Conservation (phyloP, 2,888 invertebrate species). For the Creontiades dilutus region DNA sequence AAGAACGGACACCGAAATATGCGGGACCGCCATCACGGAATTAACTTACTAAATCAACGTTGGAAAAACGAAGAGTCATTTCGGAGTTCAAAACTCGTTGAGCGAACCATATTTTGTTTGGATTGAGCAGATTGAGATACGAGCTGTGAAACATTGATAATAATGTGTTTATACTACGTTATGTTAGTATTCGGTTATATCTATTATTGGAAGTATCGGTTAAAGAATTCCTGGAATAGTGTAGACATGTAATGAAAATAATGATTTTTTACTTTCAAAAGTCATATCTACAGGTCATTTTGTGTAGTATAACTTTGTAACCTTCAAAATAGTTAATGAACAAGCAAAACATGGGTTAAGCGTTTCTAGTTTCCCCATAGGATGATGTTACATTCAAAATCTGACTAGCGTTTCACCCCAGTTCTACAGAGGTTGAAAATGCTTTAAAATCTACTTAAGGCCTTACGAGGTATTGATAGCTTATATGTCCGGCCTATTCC, state of each 20-base stretch:
- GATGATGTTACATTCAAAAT: conserved; percentile 3
- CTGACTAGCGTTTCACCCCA: conserved; percentile 12
- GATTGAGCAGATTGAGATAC: conserved; percentile 53
- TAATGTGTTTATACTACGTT: neutral
- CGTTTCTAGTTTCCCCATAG: neutral
- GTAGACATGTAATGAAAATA: no score
- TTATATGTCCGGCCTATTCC: conserved; percentile 65
- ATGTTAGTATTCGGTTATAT: neutral
- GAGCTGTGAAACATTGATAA: conserved; percentile 59
- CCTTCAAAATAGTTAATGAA: conserved; percentile 9
- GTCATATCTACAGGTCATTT: neutral
- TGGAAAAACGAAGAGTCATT: conserved; percentile 55
- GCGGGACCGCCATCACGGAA: neutral
- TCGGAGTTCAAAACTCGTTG: conserved; percentile 65
- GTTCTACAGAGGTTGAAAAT: conserved; percentile 21
- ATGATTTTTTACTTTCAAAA: no score
- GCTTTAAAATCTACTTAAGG: neutral
- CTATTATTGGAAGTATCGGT: no score
- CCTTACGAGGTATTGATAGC: conserved; percentile 67
- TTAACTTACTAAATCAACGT: conserved; percentile 17
- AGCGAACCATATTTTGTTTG: conserved; percentile 64
- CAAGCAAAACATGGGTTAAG: conserved; percentile 3
- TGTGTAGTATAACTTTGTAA: neutral
- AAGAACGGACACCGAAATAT: neutral
- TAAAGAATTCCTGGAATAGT: no score